Evolutionary conservation across 92 coral and sea anemone species (phyloP).

Genomic region (Siderastrea radians): DNA sequence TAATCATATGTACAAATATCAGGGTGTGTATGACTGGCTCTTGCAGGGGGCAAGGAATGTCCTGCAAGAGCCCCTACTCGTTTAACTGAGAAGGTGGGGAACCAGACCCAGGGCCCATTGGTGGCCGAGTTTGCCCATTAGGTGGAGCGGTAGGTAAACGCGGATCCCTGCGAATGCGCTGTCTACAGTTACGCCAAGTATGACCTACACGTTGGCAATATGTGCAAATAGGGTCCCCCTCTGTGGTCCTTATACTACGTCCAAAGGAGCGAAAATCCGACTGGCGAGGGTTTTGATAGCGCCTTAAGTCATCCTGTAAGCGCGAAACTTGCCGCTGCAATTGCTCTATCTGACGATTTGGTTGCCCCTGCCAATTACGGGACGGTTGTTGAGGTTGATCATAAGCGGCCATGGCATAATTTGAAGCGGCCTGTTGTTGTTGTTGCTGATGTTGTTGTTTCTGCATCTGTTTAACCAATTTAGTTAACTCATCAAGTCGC

Average conservation of each 20-base stretch:
- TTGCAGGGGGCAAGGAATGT: neutral
- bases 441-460: neutral
- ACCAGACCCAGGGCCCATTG: no score
- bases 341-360: neutral
- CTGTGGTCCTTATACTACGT: no score
- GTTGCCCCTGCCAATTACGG: neutral
- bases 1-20: neutral
- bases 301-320: neutral
- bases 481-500: no score
- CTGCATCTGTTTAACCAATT: neutral
- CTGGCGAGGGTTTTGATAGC: no score
- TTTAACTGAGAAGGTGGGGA: neutral
- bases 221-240: neutral
- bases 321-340: neutral
- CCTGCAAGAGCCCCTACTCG: constrained; percentile 31
- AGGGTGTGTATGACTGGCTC: neutral
- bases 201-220: neutral
- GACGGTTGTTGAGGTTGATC: neutral
- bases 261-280: no score
- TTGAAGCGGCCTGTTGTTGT: neutral
- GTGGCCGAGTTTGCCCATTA: neutral
- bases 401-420: neutral
- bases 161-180: neutral
- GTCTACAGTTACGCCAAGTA: neutral
- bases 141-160: neutral